Percentiles rank a stretch among this genome's conserved stretches.
phyloP scores from a whole-genome alignment of 2,797 vertebrate genomes.

The Phataginus tricuspis region DNA sequence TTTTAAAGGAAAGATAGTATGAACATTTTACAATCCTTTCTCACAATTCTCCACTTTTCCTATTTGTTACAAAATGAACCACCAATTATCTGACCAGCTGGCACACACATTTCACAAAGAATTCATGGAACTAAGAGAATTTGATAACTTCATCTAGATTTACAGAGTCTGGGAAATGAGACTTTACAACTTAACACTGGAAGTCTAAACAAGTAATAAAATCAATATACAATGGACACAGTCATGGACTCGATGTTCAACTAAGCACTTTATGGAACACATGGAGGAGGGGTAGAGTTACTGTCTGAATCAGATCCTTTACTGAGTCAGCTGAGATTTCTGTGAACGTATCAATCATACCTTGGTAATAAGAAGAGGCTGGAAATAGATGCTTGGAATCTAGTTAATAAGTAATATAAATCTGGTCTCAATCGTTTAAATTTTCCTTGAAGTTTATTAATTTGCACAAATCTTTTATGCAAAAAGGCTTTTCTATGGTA shows the following conservation, averaged over 20 bases:
- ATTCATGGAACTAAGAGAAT: slow-evolving; percentile 66
- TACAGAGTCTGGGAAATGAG: slow-evolving; percentile 50
- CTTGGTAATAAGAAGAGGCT: too few species aligned
- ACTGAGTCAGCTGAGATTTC: not conserved
- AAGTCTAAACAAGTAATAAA: slow-evolving; percentile 46
- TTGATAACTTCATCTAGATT: slow-evolving; percentile 52
- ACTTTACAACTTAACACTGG: not conserved
- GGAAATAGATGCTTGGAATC: not conserved
- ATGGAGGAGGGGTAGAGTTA: too few species aligned
- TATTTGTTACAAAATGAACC: not conserved
- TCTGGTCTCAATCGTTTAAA: not conserved
- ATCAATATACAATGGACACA: not conserved
- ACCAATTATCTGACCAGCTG: slow-evolving; percentile 33
- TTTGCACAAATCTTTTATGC: not conserved
- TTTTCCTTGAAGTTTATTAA: not conserved
- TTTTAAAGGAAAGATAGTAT: not conserved
- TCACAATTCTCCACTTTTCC: not conserved
- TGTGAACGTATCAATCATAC: not conserved
- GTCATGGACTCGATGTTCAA: not conserved
- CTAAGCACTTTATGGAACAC: not conserved
- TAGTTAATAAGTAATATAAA: not conserved
- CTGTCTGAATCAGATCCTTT: not conserved
- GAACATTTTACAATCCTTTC: not conserved
- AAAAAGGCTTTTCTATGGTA: not conserved
- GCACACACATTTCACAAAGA: slow-evolving; percentile 27